Evolutionary conservation across 2,797 vertebrate species (phyloP).

Genomic region (Graptemys geographica): DNA sequence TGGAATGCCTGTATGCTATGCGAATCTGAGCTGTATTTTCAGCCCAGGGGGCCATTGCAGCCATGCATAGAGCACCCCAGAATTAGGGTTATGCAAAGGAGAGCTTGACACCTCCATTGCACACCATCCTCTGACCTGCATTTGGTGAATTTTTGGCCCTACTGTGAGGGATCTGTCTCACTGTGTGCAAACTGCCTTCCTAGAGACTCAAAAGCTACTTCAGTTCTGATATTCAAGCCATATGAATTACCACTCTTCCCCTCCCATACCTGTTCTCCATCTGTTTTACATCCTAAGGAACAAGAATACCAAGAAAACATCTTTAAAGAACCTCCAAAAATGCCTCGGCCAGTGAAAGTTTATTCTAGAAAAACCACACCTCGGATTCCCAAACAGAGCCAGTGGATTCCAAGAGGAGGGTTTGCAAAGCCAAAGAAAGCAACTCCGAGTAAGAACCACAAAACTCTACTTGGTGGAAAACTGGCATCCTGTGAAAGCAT

Average conservation of each 20-base stretch:
- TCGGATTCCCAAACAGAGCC: constrained; percentile 65
- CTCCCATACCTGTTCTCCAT: constrained; percentile 70
- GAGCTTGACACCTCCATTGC: constrained; percentile 34
- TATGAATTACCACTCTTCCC: constrained; percentile 3
- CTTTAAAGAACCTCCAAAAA: constrained; percentile 80
- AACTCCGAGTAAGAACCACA: constrained; percentile 84
- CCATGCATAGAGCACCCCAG: neutral
- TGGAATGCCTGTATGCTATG: neutral
- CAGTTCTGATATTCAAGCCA: constrained; percentile 29
- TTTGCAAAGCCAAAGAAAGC: constrained; percentile 80
- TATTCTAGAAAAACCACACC: constrained; percentile 78
- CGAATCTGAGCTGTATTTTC: neutral
- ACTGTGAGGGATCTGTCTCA: constrained; percentile 16
- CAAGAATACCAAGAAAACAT: constrained; percentile 86
- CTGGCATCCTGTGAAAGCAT: constrained; percentile 76
- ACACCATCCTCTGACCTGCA: constrained; percentile 15
- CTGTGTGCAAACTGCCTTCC: neutral
- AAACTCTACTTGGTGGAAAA: constrained; percentile 73
- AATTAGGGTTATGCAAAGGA: constrained; percentile 19
- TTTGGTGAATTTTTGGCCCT: constrained; percentile 6
- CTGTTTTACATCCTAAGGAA: constrained; percentile 83
- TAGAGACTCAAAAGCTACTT: constrained; percentile 30
- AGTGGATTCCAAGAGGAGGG: constrained; percentile 73
- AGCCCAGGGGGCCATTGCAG: neutral
- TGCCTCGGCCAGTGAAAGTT: constrained; percentile 75